phyloP scores from a whole-genome alignment of 2,888 invertebrate genomes.

The Ennomos erosarius region DNA sequence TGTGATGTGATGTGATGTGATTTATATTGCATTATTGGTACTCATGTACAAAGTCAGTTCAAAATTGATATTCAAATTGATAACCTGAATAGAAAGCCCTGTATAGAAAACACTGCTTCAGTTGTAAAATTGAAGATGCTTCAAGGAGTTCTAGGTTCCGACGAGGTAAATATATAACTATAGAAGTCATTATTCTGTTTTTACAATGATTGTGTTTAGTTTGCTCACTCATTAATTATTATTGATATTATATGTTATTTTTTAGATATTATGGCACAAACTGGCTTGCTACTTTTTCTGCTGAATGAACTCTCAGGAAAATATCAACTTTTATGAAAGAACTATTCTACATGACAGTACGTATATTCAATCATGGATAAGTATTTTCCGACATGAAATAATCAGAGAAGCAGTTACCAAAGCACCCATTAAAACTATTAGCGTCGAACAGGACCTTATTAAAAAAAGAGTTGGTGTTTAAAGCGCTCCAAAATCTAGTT shows the following conservation, averaged over 20 bases:
- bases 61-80: constrained; percentile 31
- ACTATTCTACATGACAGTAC: constrained; percentile 39
- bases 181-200: no score
- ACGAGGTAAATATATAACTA: constrained; percentile 5
- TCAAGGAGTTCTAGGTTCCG: constrained; percentile 2
- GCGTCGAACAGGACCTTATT: constrained; percentile 36
- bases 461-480: constrained; percentile 38
- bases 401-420: constrained; percentile 32
- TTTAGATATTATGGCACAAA: constrained; percentile 11
- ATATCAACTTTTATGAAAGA: constrained; percentile 8
- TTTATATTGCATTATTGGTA: no score
- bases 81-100: constrained; percentile 37
- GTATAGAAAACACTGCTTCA: constrained; percentile 47
- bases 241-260: constrained; percentile 8
- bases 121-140: constrained; percentile 24
- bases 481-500: constrained; percentile 32
- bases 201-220: no score
- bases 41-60: no score
- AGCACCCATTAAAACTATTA: constrained; percentile 40
- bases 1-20: no score
- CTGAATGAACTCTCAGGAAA: background rate
- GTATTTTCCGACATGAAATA: constrained; percentile 23
- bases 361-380: constrained; percentile 40
- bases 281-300: background rate
- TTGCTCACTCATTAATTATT: constrained; percentile 6